These are phyloP conservation scores for Cryptoprocta ferox DNA, from an alignment of 2,797 vertebrate genomes.

Conservation along the genomic window DNA sequence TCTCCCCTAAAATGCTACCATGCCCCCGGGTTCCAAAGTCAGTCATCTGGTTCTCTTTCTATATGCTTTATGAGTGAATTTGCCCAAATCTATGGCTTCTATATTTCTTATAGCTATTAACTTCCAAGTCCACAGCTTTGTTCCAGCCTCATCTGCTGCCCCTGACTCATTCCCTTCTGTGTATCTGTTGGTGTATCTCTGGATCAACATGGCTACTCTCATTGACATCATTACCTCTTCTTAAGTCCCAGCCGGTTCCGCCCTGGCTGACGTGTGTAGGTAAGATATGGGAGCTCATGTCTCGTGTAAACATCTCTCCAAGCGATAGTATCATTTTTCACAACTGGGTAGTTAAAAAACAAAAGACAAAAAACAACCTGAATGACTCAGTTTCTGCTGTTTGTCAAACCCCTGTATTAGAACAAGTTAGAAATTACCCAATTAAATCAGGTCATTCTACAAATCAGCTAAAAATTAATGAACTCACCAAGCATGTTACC, in stretches of 20 bases:
- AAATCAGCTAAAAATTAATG: slow-evolving; percentile 43
- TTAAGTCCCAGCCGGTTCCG: background rate
- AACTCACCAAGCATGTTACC: background rate
- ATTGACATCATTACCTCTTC: background rate
- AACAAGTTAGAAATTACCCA: background rate
- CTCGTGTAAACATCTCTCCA: background rate
- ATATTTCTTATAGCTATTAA: background rate
- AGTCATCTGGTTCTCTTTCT: background rate
- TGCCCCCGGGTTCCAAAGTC: background rate
- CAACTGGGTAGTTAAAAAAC: background rate
- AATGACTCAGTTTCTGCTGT: slow-evolving; percentile 35
- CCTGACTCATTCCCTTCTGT: background rate
- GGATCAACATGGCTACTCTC: background rate
- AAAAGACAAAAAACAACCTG: background rate
- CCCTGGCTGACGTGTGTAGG: background rate
- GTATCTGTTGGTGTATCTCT: background rate
- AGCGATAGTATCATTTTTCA: slow-evolving; percentile 8
- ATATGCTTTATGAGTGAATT: background rate
- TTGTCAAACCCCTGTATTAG: slow-evolving; percentile 8
- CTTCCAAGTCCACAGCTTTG: background rate
- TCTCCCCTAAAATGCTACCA: background rate
- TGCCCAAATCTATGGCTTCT: background rate
- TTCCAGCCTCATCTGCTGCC: background rate
- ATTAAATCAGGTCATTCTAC: background rate
- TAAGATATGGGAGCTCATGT: background rate